phyloP scores from a whole-genome alignment of 2,113 vertebrate species.

The Silurus asotus region DNA sequence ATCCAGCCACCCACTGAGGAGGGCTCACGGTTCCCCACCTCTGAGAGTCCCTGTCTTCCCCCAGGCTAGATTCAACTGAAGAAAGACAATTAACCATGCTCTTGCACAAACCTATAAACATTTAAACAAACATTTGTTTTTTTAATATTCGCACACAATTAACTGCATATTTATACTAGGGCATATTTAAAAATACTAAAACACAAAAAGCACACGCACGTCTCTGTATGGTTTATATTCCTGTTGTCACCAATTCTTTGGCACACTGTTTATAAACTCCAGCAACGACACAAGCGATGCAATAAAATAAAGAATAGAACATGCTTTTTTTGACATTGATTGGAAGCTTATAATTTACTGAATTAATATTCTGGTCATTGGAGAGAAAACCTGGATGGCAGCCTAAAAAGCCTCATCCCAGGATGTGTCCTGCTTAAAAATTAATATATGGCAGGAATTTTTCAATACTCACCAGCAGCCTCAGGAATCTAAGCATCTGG shows the following conservation, averaged over 20 bases:
- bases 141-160: background rate
- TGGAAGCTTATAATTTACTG: background rate
- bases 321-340: background rate
- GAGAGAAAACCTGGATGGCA: background rate
- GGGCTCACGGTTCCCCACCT: slow-evolving; percentile 26
- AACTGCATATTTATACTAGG: background rate
- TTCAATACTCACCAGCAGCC: background rate
- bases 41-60: slow-evolving; percentile 17
- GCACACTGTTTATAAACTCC: background rate
- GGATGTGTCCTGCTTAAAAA: background rate
- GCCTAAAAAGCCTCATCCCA: background rate
- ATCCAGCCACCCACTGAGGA: slow-evolving; percentile 42
- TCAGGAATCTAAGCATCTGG: slow-evolving; percentile 9
- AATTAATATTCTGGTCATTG: background rate
- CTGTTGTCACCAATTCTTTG: background rate
- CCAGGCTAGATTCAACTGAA: slow-evolving; percentile 35
- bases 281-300: background rate
- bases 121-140: background rate
- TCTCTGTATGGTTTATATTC: background rate
- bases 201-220: background rate
- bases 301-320: background rate
- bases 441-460: background rate
- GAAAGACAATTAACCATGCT: slow-evolving; percentile 8
- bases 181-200: background rate
- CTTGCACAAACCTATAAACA: slow-evolving; percentile 9